Evolutionary conservation across 2,888 invertebrate genomes (phyloP), one percentile per base, ranked within the genome.

Genomic region (Chouioia cunea): DNA sequence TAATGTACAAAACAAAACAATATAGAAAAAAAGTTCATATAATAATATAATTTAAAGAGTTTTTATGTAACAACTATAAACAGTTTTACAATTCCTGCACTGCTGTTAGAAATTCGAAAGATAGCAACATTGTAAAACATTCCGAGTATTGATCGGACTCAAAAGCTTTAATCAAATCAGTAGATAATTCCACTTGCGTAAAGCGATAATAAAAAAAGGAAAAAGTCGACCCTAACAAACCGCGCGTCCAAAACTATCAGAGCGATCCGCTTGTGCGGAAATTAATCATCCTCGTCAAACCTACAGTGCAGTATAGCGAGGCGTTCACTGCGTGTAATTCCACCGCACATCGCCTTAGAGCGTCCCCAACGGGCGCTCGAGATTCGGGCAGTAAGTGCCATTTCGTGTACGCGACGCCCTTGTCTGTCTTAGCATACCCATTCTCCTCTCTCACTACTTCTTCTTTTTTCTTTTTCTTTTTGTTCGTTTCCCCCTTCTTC

Each of bases 341-440:
- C 59, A 62, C 46, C 62, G 62, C 56, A 48, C 56, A 56, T 67
- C 59, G 64, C 64, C 53, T 67, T 67, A 65, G 58, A 27, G 57
- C 43, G 47, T 14, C 27, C 48, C 36, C 36, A 20, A 18, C 14
- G 14, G 46, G 53, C 43, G 56, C 43, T 54, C 50, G 65, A 62
- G 57, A 70, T 70, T 70, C 52, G 70, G 54, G 23, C 48, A 81
- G 79, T 85, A 85, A 85, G 84, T 84, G 84, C 84, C 81, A 80
- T 85, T 85, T 80, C 84, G 80, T 85, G 84, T 85, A 82, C 82
- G 36, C 36, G 36, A 77, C 74, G 77, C 75, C 78, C 77, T 77
- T 69, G 54, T 36, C 36, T 36, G 36, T 36, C 36, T 36, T 36
- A 36, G 36, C 36, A 36, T 36, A 36, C 6, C 6, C 36, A 59